A percentile compares a stretch with the other conserved stretches of the same genome.
phyloP scores from a whole-genome alignment of 2,113 vertebrate genomes.

The Daphoenositta chrysoptera region DNA sequence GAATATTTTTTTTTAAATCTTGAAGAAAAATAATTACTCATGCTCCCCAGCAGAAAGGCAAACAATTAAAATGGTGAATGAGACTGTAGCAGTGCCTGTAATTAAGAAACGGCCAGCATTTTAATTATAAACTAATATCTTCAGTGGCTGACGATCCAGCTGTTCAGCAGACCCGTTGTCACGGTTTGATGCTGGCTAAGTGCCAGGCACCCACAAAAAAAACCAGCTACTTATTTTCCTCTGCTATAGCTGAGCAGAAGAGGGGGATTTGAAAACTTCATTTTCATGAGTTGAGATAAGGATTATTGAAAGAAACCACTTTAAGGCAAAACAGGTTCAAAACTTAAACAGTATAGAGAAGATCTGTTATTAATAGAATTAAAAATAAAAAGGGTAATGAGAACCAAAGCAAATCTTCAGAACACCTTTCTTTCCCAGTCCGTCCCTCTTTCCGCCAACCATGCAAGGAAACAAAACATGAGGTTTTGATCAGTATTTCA shows the following conservation, averaged over 20 bases:
- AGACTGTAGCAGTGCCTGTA: constrained; percentile 22
- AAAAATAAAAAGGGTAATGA: background rate
- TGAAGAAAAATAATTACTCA: constrained; percentile 44
- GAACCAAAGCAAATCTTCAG: background rate
- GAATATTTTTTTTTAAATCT: constrained; percentile 23
- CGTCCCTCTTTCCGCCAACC: background rate
- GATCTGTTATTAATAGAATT: background rate
- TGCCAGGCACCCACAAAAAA: background rate
- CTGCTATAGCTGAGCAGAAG: background rate
- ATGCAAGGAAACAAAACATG: background rate
- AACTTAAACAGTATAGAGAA: background rate
- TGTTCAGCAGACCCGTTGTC: constrained; percentile 23
- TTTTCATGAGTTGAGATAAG: background rate
- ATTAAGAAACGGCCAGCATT: constrained; percentile 60
- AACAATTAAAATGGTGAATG: constrained; percentile 33
- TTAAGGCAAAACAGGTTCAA: background rate
- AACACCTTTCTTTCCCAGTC: background rate
- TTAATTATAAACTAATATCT: constrained; percentile 67
- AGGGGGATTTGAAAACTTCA: background rate
- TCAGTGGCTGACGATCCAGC: constrained; percentile 45
- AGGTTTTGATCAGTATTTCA: background rate
- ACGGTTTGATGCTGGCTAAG: background rate
- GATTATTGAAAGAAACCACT: background rate
- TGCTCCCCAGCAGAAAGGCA: constrained; percentile 36
- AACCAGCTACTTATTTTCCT: background rate